phyloP scores from a whole-genome alignment of 37 sponge, comb jelly and placozoan genomes.

The Chondrilla cf. caribensis region DNA sequence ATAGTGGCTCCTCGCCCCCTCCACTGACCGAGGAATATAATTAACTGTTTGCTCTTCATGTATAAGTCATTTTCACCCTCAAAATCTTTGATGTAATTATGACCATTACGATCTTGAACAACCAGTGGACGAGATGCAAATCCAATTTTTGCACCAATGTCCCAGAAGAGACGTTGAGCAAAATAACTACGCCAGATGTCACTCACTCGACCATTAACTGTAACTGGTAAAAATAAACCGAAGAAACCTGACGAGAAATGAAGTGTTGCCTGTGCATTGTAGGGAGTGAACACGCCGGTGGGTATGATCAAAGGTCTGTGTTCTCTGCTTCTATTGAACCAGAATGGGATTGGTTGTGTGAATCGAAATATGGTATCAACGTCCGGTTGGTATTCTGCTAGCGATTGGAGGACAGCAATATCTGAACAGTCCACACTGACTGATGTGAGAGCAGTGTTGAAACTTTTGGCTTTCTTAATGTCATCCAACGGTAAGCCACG shows the following conservation, averaged over 20 bases:
- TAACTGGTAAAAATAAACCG: slow-evolving; percentile 41
- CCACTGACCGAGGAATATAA: slow-evolving; percentile 34
- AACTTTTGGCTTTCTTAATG: slow-evolving; percentile 11
- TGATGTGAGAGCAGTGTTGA: slow-evolving; percentile 9
- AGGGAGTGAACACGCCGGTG: slow-evolving; percentile 34
- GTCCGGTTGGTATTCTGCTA: slow-evolving; percentile 64
- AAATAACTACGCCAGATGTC: slow-evolving; percentile 65
- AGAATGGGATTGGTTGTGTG: slow-evolving; percentile 40
- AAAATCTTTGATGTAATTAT: slow-evolving; percentile 34
- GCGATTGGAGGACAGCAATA: slow-evolving; percentile 44
- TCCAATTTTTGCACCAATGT: slow-evolving; percentile 21
- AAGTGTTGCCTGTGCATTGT: slow-evolving; percentile 57
- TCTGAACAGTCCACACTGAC: background rate
- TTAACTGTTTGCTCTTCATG: slow-evolving; percentile 31
- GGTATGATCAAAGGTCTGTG: slow-evolving; percentile 21
- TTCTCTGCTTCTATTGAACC: slow-evolving; percentile 20
- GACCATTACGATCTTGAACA: slow-evolving; percentile 42
- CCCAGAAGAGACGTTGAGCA: slow-evolving; percentile 49
- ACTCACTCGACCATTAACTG: slow-evolving; percentile 37
- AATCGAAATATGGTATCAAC: slow-evolving; percentile 64
- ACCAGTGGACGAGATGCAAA: slow-evolving; percentile 30
- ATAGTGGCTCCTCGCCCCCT: slow-evolving; percentile 18
- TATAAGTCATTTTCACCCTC: slow-evolving; percentile 44
- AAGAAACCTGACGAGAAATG: slow-evolving; percentile 26
- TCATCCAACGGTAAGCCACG: slow-evolving; percentile 50